Conservation (phyloP, 2,888 invertebrate genomes). For the Xanthia icteritia region DNA sequence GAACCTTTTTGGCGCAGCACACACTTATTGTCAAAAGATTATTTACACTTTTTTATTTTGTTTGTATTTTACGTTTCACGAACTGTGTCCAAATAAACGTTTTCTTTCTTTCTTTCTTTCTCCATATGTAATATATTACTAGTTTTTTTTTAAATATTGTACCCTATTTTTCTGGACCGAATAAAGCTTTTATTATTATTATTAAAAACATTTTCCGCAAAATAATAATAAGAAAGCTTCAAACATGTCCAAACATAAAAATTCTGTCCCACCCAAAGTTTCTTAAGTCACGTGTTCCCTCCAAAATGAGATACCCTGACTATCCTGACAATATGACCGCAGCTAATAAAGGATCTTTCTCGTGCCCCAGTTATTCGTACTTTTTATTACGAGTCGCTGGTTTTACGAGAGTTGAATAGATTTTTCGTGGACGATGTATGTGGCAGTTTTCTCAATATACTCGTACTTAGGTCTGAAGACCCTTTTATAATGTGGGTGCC, state of each 20-base stretch:
- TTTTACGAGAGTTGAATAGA: conserved; percentile 38
- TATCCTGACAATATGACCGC: background rate
- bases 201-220: too few relatives aligned
- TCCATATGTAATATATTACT: too few relatives aligned
- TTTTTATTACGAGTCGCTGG: conserved; percentile 48
- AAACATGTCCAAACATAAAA: conserved; percentile 11
- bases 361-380: conserved; percentile 35
- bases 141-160: too few relatives aligned
- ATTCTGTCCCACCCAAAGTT: background rate
- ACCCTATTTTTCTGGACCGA: too few relatives aligned
- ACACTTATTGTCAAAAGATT: too few relatives aligned
- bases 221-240: background rate
- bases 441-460: conserved; percentile 23
- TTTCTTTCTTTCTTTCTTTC: too few relatives aligned
- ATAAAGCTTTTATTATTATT: too few relatives aligned
- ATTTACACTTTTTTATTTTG: too few relatives aligned
- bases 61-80: too few relatives aligned
- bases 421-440: conserved; percentile 11
- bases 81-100: too few relatives aligned
- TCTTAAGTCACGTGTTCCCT: conserved; percentile 34
- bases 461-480: conserved; percentile 19
- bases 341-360: conserved; percentile 45
- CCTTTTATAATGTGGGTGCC: conserved; percentile 3
- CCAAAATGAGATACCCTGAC: conserved; percentile 25
- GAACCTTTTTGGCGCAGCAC: too few relatives aligned